A percentile compares a stretch with the other conserved stretches of the same genome.
phyloP scores from a whole-genome alignment of 2,797 vertebrate species.

The Sebastes cheni region DNA sequence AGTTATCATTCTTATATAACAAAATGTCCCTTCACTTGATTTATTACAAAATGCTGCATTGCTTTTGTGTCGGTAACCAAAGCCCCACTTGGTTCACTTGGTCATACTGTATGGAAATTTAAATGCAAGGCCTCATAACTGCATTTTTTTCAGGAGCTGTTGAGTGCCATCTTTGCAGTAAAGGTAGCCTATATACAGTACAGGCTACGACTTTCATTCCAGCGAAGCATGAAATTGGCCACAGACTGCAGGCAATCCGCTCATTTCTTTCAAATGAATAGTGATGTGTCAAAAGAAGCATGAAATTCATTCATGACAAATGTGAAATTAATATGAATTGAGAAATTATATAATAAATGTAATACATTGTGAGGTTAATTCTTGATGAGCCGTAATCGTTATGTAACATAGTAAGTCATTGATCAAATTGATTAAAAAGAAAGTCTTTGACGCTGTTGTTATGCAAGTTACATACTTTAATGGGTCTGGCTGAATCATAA shows the following conservation, averaged over 20 bases:
- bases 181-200: neutral
- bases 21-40: neutral
- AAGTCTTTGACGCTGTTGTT: too few relatives aligned
- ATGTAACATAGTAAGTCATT: neutral
- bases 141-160: neutral
- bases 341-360: neutral
- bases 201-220: neutral
- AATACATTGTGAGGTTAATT: neutral
- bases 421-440: neutral
- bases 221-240: constrained; percentile 41
- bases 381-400: neutral
- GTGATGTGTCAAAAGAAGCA: constrained; percentile 13
- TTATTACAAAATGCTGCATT: neutral
- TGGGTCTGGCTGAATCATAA: neutral
- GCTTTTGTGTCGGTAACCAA: neutral
- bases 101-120: neutral
- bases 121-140: neutral
- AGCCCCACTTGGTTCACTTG: neutral
- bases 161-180: neutral
- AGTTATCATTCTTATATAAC: neutral
- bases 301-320: constrained; percentile 10
- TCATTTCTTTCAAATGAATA: constrained; percentile 24
- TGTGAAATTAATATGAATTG: neutral
- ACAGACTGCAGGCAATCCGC: neutral
- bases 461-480: neutral